A percentile compares a stretch with the other conserved stretches of the same genome.
Conservation (phyloP, 2,888 invertebrate species). For the Syrista parreyssii region DNA sequence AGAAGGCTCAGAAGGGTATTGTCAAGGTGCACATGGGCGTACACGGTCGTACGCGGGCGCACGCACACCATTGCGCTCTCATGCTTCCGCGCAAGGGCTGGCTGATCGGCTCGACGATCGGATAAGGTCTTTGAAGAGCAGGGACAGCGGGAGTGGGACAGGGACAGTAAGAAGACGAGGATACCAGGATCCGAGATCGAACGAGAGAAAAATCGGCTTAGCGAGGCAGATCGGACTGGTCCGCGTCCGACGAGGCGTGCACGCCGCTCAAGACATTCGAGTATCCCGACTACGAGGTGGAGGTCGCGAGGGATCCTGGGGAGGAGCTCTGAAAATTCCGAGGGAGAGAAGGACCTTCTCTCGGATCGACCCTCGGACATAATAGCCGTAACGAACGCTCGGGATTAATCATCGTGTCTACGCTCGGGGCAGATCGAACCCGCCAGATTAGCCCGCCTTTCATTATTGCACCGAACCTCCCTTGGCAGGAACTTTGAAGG, state of each 20-base stretch:
- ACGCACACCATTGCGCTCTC: neutral
- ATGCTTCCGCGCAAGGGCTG: neutral
- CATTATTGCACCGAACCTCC: no score
- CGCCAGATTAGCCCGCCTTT: neutral
- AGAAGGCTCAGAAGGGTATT: no score
- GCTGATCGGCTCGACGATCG: no score
- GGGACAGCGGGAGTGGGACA: no score
- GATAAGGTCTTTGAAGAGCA: no score
- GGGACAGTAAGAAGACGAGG: no score
- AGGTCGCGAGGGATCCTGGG: neutral
- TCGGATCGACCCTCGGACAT: neutral
- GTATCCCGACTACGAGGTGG: neutral
- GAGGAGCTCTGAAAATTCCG: neutral
- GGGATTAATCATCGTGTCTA: constrained; percentile 4
- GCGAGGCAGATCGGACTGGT: constrained; percentile 22
- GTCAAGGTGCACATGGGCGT: no score
- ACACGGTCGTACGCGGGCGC: no score
- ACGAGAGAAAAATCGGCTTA: constrained; percentile 23
- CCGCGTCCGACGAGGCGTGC: constrained; percentile 11
- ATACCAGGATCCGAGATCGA: constrained; percentile 18
- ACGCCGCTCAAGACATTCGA: neutral
- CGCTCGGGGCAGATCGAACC: constrained; percentile 1
- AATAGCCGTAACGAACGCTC: neutral
- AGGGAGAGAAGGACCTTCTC: neutral
- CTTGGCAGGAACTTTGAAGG: no score